A percentile compares a stretch with the other conserved stretches of the same genome.
Conservation (phyloP, 1,140 invertebrate genomes). For the Bicyclus anynana region DNA sequence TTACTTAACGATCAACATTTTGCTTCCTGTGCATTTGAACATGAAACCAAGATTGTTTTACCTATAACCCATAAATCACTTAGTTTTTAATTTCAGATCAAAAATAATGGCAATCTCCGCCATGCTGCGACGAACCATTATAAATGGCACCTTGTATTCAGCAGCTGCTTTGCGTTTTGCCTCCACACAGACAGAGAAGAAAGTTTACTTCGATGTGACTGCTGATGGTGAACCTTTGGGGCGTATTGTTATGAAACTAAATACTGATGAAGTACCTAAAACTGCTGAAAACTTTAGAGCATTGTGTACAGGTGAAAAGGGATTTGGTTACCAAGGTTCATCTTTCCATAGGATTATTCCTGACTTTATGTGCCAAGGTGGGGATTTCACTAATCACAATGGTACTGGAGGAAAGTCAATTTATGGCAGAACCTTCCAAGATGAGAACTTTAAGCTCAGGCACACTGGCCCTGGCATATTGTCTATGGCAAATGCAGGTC, state of each 20-base stretch:
- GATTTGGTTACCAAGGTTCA: constrained; percentile 88
- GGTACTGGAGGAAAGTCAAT: constrained; percentile 90
- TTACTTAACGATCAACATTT: no score
- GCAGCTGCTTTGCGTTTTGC: constrained; percentile 59
- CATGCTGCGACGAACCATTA: constrained; percentile 46
- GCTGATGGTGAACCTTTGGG: constrained; percentile 80
- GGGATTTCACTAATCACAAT: constrained; percentile 88
- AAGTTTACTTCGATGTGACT: constrained; percentile 77
- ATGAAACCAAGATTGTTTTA: no score
- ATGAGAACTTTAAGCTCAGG: constrained; percentile 89
- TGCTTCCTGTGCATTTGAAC: no score
- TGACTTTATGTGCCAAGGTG: constrained; percentile 91
- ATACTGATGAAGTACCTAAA: constrained; percentile 85
- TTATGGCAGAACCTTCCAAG: constrained; percentile 87
- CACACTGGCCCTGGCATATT: constrained; percentile 85
- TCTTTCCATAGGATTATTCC: constrained; percentile 92
- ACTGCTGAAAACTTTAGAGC: constrained; percentile 90
- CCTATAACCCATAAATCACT: no score
- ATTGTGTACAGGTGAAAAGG: constrained; percentile 88
- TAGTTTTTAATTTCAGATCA: constrained; percentile 4
- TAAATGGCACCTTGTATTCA: constrained; percentile 62
- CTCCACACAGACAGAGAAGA: constrained; percentile 60
- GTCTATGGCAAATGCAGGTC: constrained; percentile 89
- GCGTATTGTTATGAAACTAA: constrained; percentile 86
- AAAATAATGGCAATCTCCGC: constrained; percentile 15